These are phyloP conservation scores for Spilogale gracilis DNA, from an alignment of 2,113 vertebrate species.

Conservation along the genomic window DNA sequence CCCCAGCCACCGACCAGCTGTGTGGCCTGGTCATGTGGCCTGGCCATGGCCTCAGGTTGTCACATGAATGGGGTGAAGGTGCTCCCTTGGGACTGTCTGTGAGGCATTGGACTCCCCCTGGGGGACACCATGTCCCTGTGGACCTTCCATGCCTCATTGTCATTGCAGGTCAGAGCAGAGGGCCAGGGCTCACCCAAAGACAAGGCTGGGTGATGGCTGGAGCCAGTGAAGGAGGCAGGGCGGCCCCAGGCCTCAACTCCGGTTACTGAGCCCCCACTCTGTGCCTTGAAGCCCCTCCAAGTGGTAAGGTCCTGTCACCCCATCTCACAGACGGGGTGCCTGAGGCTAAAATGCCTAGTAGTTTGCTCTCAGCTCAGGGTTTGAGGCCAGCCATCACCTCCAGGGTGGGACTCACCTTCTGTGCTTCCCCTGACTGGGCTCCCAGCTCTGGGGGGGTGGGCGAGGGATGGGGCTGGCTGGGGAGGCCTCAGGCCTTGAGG, in stretches of 20 bases:
- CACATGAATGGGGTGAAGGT: background rate
- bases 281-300: background rate
- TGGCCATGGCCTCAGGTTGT: background rate
- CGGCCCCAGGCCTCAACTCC: background rate
- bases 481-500: background rate
- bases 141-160: background rate
- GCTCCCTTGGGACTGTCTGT: background rate
- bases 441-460: background rate
- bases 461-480: background rate
- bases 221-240: background rate
- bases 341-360: background rate
- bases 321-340: background rate
- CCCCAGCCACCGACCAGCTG: background rate
- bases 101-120: background rate
- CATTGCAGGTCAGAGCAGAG: background rate
- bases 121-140: background rate
- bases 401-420: background rate
- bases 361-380: background rate
- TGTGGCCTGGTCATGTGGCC: background rate
- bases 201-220: background rate
- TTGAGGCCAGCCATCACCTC: background rate
- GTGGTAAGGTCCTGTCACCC: background rate
- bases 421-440: background rate
- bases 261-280: rapidly evolving
- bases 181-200: background rate